Evolutionary conservation across 2,888 invertebrate species (phyloP).

Genomic region (Pollenia griseotomentosa): DNA sequence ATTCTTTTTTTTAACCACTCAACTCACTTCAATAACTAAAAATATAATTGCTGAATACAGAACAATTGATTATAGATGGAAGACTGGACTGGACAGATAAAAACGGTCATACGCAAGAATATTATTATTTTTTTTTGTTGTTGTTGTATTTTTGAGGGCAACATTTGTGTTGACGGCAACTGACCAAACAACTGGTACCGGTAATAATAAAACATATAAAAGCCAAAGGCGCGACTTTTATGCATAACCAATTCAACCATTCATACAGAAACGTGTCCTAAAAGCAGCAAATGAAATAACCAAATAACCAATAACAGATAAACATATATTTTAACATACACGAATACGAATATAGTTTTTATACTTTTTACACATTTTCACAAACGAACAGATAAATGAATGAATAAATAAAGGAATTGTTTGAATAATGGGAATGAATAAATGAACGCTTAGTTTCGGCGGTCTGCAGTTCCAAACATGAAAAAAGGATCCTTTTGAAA

Average conservation of each 20-base stretch:
- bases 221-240: slow-evolving; percentile 8
- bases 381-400: slow-evolving; percentile 14
- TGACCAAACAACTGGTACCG: background rate
- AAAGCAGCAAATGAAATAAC: slow-evolving; percentile 29
- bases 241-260: background rate
- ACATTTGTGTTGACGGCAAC: background rate
- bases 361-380: background rate
- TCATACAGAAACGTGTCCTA: background rate
- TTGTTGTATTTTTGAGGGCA: background rate
- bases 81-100: background rate
- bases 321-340: slow-evolving; percentile 14
- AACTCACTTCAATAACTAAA: background rate
- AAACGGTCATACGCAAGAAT: background rate
- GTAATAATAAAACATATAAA: slow-evolving; percentile 20
- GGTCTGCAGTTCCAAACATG: background rate
- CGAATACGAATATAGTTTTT: background rate
- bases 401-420: background rate
- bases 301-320: slow-evolving; percentile 1
- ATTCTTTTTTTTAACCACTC: background rate
- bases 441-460: slow-evolving; percentile 9
- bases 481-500: background rate
- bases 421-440: background rate
- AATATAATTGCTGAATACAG: slow-evolving; percentile 17
- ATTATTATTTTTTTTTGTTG: background rate
- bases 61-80: slow-evolving; percentile 11